Percentiles rank a stretch among this genome's conserved stretches.
These are phyloP conservation scores for Spea hammondii DNA, from an alignment of 2,797 vertebrate species.

Conservation along the genomic window DNA sequence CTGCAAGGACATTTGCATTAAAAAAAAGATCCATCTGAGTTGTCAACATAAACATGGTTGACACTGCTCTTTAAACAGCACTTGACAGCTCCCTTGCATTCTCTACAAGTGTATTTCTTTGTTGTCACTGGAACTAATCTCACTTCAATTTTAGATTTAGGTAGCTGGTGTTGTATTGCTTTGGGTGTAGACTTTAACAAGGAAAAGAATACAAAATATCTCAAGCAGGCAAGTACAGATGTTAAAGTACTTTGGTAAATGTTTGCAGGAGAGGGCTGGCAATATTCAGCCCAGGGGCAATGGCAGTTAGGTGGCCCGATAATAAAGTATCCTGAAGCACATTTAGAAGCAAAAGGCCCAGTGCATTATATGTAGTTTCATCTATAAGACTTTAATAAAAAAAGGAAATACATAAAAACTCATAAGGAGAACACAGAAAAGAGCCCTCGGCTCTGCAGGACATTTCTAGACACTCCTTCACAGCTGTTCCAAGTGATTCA, in stretches of 20 bases:
- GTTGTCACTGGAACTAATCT: constrained; percentile 29
- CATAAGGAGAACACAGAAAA: no score
- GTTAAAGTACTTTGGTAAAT: constrained; percentile 8
- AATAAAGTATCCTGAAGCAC: no score
- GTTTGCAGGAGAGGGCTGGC: not conserved
- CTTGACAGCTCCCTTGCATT: constrained; percentile 28
- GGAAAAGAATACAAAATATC: constrained; percentile 19
- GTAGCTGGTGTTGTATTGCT: not conserved
- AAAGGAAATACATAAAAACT: no score
- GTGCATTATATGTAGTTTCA: no score
- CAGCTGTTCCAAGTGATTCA: no score
- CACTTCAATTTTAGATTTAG: constrained; percentile 20
- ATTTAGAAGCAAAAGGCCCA: no score
- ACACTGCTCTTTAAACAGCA: constrained; percentile 17
- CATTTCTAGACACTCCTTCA: no score
- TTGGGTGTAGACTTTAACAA: constrained; percentile 12
- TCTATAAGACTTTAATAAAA: no score
- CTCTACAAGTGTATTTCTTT: constrained; percentile 12
- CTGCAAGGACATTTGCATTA: constrained; percentile 11
- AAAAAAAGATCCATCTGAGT: not conserved
- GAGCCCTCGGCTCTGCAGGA: no score
- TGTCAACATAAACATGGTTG: constrained; percentile 15
- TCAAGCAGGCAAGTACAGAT: constrained; percentile 9
- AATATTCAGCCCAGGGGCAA: no score
- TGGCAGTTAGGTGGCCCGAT: no score